Conservation (phyloP, 2,888 invertebrate genomes). For the Schizaphis graminum region DNA sequence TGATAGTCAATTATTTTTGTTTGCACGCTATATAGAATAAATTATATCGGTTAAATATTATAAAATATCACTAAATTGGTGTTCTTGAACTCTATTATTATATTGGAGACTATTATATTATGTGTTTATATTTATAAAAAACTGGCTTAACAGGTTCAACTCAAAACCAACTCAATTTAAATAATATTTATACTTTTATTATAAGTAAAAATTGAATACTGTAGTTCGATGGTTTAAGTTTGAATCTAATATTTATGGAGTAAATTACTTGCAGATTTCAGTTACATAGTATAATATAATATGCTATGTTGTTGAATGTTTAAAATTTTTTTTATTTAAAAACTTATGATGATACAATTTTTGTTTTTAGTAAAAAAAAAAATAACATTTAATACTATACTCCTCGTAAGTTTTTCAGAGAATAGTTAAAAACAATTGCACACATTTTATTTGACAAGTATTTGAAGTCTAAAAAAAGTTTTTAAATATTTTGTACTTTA, state of each 20-base stretch:
- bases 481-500: background rate
- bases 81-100: background rate
- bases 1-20: background rate
- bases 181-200: background rate
- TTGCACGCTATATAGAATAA: background rate
- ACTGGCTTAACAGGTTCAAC: background rate
- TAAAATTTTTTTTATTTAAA: background rate
- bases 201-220: background rate
- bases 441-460: background rate
- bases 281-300: background rate
- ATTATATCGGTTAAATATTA: background rate
- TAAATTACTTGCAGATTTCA: background rate
- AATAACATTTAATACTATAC: background rate
- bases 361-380: background rate
- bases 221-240: background rate
- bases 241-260: background rate
- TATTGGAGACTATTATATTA: background rate
- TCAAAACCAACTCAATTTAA: background rate
- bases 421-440: background rate
- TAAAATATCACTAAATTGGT: background rate
- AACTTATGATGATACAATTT: background rate
- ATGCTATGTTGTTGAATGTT: background rate
- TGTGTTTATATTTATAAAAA: background rate
- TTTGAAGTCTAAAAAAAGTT: background rate
- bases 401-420: background rate